These are phyloP conservation scores for Busseola fusca DNA, from an alignment of 2,888 invertebrate species.

Conservation along the genomic window DNA sequence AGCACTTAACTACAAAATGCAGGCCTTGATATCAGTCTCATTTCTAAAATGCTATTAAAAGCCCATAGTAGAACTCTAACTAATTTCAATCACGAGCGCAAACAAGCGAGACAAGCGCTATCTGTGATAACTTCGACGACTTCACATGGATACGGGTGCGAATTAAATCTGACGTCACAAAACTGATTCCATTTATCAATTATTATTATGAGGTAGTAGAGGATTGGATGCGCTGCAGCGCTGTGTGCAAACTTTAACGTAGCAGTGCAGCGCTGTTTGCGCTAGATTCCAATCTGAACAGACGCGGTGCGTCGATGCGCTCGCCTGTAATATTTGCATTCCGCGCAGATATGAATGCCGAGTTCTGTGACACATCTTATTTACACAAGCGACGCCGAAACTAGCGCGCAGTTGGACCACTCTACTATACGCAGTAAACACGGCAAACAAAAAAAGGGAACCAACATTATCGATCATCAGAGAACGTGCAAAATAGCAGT, in stretches of 20 bases:
- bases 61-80: neutral
- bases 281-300: slow-evolving; percentile 27
- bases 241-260: slow-evolving; percentile 5
- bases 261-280: slow-evolving; percentile 36
- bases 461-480: neutral
- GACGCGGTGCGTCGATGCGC: slow-evolving; percentile 32
- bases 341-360: slow-evolving; percentile 52
- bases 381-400: slow-evolving; percentile 13
- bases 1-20: neutral
- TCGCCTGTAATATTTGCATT: slow-evolving; percentile 56
- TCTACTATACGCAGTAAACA: neutral
- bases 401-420: slow-evolving; percentile 22
- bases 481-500: too few species aligned
- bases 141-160: slow-evolving; percentile 15
- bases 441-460: neutral
- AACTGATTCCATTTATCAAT: slow-evolving; percentile 46
- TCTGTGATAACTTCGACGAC: slow-evolving; percentile 2
- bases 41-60: neutral
- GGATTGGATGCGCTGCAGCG: slow-evolving; percentile 18
- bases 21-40: neutral
- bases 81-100: slow-evolving; percentile 19
- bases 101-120: slow-evolving; percentile 5
- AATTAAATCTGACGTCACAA: slow-evolving; percentile 28
- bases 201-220: slow-evolving; percentile 32
- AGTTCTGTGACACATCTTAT: slow-evolving; percentile 55